These are phyloP conservation scores for Stylophora pistillata DNA, from an alignment of 64 coral and sea anemone species.

Conservation along the genomic window DNA sequence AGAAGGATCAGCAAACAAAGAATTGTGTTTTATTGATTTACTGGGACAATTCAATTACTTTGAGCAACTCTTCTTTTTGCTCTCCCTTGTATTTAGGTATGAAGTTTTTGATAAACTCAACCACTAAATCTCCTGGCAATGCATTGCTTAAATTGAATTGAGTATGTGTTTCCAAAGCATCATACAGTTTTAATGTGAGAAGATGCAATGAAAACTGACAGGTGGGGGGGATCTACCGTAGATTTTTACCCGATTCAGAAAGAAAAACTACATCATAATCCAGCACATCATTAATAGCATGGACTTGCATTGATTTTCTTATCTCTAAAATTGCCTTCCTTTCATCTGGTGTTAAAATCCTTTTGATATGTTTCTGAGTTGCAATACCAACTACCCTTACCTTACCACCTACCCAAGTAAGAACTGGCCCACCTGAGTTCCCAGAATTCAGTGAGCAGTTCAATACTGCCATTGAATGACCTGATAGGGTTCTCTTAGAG, in stretches of 20 bases:
- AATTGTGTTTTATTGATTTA: too few species aligned
- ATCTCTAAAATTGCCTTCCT: background rate
- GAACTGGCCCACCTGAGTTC: background rate
- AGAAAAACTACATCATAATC: background rate
- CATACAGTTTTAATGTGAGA: constrained; percentile 3
- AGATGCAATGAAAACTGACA: background rate
- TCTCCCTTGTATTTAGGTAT: background rate
- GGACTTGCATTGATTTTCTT: background rate
- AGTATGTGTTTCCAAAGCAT: background rate
- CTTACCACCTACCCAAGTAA: background rate
- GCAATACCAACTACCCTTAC: background rate
- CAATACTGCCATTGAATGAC: background rate
- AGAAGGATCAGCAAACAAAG: too few species aligned
- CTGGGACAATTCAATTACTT: background rate
- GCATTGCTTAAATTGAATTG: constrained; percentile 18
- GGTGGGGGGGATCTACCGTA: too few species aligned
- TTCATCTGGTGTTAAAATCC: background rate
- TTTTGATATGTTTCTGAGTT: background rate
- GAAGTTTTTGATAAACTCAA: background rate
- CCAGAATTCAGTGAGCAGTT: constrained; percentile 4
- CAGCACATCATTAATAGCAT: background rate
- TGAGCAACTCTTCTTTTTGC: background rate
- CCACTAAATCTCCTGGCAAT: background rate
- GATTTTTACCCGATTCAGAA: too few species aligned
- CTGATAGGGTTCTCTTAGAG: background rate